A percentile compares a stretch with the other conserved stretches of the same genome.
These are phyloP conservation scores for Oceanodroma tethys DNA, from an alignment of 2,113 vertebrate species.

Conservation along the genomic window DNA sequence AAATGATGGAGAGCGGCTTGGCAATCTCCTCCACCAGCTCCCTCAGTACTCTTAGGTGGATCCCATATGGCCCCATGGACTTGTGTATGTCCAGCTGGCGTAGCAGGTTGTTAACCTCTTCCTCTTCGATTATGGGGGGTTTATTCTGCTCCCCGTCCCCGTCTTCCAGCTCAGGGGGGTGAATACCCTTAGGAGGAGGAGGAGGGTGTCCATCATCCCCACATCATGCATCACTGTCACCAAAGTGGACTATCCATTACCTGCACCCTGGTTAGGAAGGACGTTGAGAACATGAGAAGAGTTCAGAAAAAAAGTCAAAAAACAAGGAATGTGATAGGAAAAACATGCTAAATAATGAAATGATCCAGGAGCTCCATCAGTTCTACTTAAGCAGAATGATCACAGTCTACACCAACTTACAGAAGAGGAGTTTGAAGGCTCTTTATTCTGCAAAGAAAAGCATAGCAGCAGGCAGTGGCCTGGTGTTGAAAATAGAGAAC, in stretches of 20 bases:
- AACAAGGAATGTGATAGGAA: not conserved
- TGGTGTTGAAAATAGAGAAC: not conserved
- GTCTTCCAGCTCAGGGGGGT: too few species aligned
- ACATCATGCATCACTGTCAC: not conserved
- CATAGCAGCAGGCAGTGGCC: not conserved
- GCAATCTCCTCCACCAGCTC: too few species aligned
- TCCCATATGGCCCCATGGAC: too few species aligned
- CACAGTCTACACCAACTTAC: not conserved
- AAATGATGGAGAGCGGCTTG: too few species aligned
- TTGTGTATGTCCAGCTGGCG: too few species aligned
- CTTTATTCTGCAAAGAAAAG: not conserved
- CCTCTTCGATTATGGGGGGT: too few species aligned
- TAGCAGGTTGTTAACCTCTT: too few species aligned
- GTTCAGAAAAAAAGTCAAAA: not conserved
- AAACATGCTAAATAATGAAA: not conserved
- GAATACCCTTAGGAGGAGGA: not conserved
- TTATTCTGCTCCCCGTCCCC: too few species aligned
- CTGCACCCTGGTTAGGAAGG: not conserved
- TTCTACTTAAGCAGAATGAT: not conserved
- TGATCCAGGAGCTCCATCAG: not conserved
- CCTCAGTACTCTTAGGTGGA: too few species aligned
- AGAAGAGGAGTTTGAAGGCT: not conserved
- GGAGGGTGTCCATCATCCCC: not conserved
- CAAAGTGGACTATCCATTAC: not conserved
- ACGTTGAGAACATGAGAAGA: not conserved